Evolutionary conservation across 2,113 vertebrate genomes (phyloP).

Genomic region (Turdus rufiventris): DNA sequence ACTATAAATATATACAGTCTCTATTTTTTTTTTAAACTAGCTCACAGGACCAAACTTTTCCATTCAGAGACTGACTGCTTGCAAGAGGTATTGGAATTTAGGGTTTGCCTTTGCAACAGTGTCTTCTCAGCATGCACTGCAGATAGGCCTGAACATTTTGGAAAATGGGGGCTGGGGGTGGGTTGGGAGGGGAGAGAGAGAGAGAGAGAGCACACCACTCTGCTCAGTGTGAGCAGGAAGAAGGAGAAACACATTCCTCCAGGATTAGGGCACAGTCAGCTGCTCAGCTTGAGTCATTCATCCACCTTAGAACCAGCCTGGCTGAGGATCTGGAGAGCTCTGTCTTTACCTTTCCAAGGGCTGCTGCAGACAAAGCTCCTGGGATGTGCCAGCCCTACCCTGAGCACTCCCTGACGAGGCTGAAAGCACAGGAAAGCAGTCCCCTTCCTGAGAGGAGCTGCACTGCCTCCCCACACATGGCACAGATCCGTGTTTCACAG

Average conservation of each 20-base stretch:
- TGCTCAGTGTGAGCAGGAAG: background rate
- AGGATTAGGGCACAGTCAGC: conserved; percentile 15
- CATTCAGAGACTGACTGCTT: conserved; percentile 56
- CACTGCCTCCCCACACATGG: background rate
- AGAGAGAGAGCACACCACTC: background rate
- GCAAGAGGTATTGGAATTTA: conserved; percentile 5
- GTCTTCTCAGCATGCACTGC: conserved; percentile 15
- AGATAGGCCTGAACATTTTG: conserved; percentile 32
- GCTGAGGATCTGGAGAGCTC: background rate
- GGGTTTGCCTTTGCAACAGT: conserved; percentile 42
- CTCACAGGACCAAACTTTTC: conserved; percentile 75
- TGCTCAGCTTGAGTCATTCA: conserved; percentile 6
- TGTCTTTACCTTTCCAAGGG: background rate
- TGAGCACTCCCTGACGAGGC: background rate
- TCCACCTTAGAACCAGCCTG: conserved; percentile 39
- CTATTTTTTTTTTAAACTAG: conserved; percentile 72
- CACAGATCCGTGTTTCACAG: background rate
- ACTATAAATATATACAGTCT: conserved; percentile 63
- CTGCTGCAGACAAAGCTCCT: conserved; percentile 7
- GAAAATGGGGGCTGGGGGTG: background rate
- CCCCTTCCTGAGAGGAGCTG: background rate
- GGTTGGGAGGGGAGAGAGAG: background rate
- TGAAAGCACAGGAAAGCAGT: conserved; percentile 1
- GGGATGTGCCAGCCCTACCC: background rate
- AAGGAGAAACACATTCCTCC: conserved; percentile 49